Evolutionary conservation across 2,888 invertebrate genomes (phyloP).

Genomic region (Balanococcus diminutus): DNA sequence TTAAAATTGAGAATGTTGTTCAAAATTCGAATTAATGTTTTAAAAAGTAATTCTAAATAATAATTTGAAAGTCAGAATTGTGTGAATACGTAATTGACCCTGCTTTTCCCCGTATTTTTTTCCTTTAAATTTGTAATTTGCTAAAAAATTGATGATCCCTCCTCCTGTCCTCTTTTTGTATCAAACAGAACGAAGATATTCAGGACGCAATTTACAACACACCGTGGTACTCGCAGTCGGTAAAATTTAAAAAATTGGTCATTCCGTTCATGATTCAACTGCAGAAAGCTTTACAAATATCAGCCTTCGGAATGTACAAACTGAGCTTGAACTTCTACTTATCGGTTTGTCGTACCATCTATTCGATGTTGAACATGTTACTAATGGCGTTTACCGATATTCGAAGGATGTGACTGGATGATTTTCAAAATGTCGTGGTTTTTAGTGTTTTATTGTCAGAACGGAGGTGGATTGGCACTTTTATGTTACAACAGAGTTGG

Average conservation of each 20-base stretch:
- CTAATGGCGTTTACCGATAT: slow-evolving; percentile 19
- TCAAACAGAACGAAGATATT: slow-evolving; percentile 12
- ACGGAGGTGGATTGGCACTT: too few relatives aligned
- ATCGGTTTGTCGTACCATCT: slow-evolving; percentile 5
- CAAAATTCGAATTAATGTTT: too few relatives aligned
- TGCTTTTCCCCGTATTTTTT: too few relatives aligned
- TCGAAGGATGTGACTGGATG: neutral
- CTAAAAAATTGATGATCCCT: too few relatives aligned
- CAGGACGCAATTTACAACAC: neutral
- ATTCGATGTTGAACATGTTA: slow-evolving; percentile 5
- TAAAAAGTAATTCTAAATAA: too few relatives aligned
- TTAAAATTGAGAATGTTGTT: too few relatives aligned
- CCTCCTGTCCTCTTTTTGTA: neutral
- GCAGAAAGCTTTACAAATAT: neutral
- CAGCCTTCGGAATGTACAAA: slow-evolving; percentile 34
- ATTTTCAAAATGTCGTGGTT: neutral
- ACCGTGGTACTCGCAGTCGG: slow-evolving; percentile 1
- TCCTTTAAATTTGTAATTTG: too few relatives aligned
- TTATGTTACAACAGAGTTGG: too few relatives aligned
- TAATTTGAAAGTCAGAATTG: too few relatives aligned
- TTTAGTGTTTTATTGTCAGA: too few relatives aligned
- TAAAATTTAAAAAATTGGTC: neutral
- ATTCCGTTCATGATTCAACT: slow-evolving; percentile 27
- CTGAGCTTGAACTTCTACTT: slow-evolving; percentile 34
- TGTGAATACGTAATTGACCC: too few relatives aligned